Base-by-base conservation (phyloP, 2,113 vertebrate species). In the Cichladusa arquata region DNA sequence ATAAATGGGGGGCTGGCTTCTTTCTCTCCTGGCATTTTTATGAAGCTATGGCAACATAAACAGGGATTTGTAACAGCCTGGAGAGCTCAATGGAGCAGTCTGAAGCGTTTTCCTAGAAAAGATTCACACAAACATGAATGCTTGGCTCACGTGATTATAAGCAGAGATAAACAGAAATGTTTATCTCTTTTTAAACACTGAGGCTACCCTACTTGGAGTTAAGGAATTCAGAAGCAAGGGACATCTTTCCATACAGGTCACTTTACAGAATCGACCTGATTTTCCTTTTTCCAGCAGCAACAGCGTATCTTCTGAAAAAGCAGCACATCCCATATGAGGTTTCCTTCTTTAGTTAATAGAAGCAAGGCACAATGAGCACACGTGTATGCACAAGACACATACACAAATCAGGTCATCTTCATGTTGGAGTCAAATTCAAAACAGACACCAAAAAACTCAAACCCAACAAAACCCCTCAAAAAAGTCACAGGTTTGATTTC, bases 301-400 rank as follows among this genome's bases (percentile, higher is more conserved):
- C 9, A 20, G 22, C 14, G 4, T 20, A 47, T 84, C 34, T 84
- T 74, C 34, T 15, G 16, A 51, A 58, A 66, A 71, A 85, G 10
- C 34, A 74, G 64, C 12, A 19, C 0, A 0, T 42, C 8, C 36
- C 53, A 8, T 24, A 25, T 54, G n/a, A 69, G 34, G 20, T 50
- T 78, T 91, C 40, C 8, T 53, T 23, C 19, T 69, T 57, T 0
- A 2, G 9, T 90, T 36, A 65, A 36, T 28, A 72, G 60, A 67
- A 48, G 15, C 19, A 38, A 31, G 15, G 11, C 70, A 29, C 0
- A 1, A 53, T n/a, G 12, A 61, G n/a, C 7, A 5, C 9, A 14
- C 3, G 3, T 1, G 1, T 25, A 7, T 12, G 40, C 42, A 61
- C 64, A 45, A 61, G 69, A n/a, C 28, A 53, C 23, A 54, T 11